Base-by-base conservation (phyloP, 2,888 invertebrate species). In the Cheilosia vernalis region DNA sequence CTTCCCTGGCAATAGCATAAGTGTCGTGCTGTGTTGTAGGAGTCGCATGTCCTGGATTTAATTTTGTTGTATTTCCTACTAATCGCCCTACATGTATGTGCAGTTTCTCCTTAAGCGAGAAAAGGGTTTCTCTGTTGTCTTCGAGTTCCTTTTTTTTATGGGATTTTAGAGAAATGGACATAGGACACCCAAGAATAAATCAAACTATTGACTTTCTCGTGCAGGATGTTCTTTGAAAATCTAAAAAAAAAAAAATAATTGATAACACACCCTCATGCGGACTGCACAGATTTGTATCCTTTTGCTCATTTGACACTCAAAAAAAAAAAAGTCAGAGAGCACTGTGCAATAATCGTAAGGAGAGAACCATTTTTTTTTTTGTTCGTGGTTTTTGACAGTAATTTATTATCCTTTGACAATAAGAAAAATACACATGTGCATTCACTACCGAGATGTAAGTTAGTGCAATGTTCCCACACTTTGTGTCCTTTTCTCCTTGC, bases 341-440 rank as follows among this genome's bases (percentile, higher is more conserved):
- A 55, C 51, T 51, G 77, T 67, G 79, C 73, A 74, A 74, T 79
- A 58, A 70, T 73, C 27, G 40, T 67, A 72, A 40, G 44, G 17
- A 67, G 55, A 55, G 64, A 53, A 40, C n/a, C n/a, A 27, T 51
- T 42, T 44, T 58, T 42, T 44, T 58, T 55, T 64, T 67, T 51
- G 37, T 17, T 3, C 15, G 24, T 66, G 10, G 24, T 51, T 15
- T 17, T 47, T 72, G 85, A 72, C 80, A 80, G 80, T 80, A 76
- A 85, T 85, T 85, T 85, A 85, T 85, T 80, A 72, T 77, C 66
- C 72, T 66, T 77, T 72, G 66, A 80, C 74, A 80, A 85, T 56
- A 63, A 30, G 70, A 80, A 84, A 80, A 76, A 80, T 79, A 63
- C 79, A 79, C 80, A 84, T 67, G 67, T 9, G 37, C 37, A 37